phyloP scores from a whole-genome alignment of 1,140 invertebrate species.

The Diabrotica undecimpunctata region DNA sequence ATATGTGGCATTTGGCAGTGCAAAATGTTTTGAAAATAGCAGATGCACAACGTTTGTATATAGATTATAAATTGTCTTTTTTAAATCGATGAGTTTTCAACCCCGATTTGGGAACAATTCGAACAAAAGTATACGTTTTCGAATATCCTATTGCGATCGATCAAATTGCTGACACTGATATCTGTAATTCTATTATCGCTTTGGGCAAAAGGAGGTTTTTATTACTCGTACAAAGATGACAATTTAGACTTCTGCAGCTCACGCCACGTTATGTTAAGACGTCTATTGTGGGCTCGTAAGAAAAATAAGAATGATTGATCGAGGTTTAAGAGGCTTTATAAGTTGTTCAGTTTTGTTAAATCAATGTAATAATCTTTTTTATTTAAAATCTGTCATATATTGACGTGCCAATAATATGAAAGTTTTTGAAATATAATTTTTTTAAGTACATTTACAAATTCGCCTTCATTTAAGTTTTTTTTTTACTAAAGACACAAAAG shows the following conservation, averaged over 20 bases:
- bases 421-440: too few relatives aligned
- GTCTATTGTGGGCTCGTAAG: not conserved
- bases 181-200: slow-evolving; percentile 17
- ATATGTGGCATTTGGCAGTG: slow-evolving; percentile 18
- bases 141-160: slow-evolving; percentile 15
- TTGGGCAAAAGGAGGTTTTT: slow-evolving; percentile 9
- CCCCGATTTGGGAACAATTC: slow-evolving; percentile 5
- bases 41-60: slow-evolving; percentile 15
- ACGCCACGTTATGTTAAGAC: slow-evolving; percentile 11
- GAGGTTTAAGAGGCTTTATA: not conserved
- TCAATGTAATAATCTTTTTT: too few relatives aligned
- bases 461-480: too few relatives aligned
- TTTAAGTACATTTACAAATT: too few relatives aligned
- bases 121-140: slow-evolving; percentile 16
- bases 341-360: too few relatives aligned
- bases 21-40: slow-evolving; percentile 9
- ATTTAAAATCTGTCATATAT: too few relatives aligned
- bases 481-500: too few relatives aligned
- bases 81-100: slow-evolving; percentile 16
- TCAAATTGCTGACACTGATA: slow-evolving; percentile 18
- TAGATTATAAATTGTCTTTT: slow-evolving; percentile 21
- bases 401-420: too few relatives aligned
- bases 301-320: not conserved
- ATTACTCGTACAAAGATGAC: slow-evolving; percentile 8
- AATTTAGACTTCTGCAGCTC: slow-evolving; percentile 11